Percentiles rank a stretch among this genome's conserved stretches.
Conservation (phyloP, 2,113 vertebrate species). For the Aphyosemion australe region DNA sequence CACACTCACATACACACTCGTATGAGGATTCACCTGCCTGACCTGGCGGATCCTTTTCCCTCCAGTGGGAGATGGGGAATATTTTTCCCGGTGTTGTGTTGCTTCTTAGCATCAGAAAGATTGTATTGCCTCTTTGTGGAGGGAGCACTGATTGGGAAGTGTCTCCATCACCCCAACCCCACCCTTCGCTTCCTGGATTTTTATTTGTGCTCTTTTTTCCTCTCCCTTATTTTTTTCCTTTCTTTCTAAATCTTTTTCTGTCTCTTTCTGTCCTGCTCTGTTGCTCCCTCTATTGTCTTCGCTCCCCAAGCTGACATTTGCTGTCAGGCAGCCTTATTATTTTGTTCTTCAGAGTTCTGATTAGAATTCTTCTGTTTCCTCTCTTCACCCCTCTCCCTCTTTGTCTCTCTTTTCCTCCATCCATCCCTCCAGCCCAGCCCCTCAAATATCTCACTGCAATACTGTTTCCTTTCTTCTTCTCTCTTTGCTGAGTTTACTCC, state of each 20-base stretch:
- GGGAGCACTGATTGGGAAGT: conserved; percentile 48
- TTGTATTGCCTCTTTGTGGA: conserved; percentile 50
- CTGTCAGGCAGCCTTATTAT: conserved; percentile 78
- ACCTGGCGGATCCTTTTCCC: conserved; percentile 53
- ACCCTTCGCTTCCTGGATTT: conserved; percentile 49
- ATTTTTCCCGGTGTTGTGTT: conserved; percentile 51
- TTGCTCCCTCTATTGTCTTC: conserved; percentile 50
- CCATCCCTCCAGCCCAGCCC: conserved; percentile 26
- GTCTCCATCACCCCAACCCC: conserved; percentile 52
- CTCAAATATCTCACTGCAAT: conserved; percentile 36
- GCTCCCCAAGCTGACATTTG: conserved; percentile 75
- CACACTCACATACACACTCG: conserved; percentile 33
- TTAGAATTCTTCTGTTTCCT: conserved; percentile 63
- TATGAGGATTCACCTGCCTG: conserved; percentile 65
- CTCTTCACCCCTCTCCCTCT: conserved; percentile 28
- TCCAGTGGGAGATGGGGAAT: conserved; percentile 62
- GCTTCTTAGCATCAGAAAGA: conserved; percentile 57
- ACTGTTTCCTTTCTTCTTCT: conserved; percentile 35
- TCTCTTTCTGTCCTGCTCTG: conserved; percentile 27
- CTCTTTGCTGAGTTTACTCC: conserved; percentile 54
- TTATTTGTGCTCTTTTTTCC: conserved; percentile 19
- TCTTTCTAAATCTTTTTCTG: not conserved
- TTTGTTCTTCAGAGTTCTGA: conserved; percentile 75
- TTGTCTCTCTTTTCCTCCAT: conserved; percentile 22
- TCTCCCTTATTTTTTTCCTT: not conserved